Evolutionary conservation across 2,113 vertebrate genomes (phyloP).

Genomic region (Ancistrus triradiatus): DNA sequence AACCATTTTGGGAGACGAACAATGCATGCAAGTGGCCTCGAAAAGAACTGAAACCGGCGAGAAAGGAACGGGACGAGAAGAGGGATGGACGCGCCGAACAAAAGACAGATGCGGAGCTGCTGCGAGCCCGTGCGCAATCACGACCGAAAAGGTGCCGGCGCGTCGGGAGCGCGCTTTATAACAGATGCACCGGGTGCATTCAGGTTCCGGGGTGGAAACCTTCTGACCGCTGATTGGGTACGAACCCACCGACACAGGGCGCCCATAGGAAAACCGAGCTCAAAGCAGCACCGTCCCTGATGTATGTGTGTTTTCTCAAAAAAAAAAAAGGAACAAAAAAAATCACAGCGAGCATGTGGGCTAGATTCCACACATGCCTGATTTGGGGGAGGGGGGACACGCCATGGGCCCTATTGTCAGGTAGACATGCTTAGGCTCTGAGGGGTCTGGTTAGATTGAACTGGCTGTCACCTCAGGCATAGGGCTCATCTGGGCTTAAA

Average conservation of each 20-base stretch:
- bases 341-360: constrained; percentile 28
- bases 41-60: constrained; percentile 48
- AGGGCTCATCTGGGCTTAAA: no score
- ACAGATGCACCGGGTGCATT: constrained; percentile 69
- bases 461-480: no score
- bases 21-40: constrained; percentile 93
- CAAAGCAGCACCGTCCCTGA: constrained; percentile 36
- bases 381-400: constrained; percentile 26
- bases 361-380: constrained; percentile 42
- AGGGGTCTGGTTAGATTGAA: no score
- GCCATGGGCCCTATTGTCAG: neutral
- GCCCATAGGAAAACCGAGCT: constrained; percentile 52
- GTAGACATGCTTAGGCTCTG: no score
- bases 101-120: constrained; percentile 61
- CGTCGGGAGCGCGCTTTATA: constrained; percentile 84
- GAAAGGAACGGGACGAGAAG: constrained; percentile 29
- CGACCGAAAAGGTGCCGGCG: constrained; percentile 77
- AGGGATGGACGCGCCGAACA: constrained; percentile 44
- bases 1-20: constrained; percentile 94
- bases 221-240: constrained; percentile 75
- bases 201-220: constrained; percentile 74
- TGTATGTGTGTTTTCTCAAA: neutral
- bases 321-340: neutral
- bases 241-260: constrained; percentile 66
- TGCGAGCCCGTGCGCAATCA: constrained; percentile 71